Base-by-base conservation (phyloP, 2,113 vertebrate genomes). In the Salvelinus fontinalis region DNA sequence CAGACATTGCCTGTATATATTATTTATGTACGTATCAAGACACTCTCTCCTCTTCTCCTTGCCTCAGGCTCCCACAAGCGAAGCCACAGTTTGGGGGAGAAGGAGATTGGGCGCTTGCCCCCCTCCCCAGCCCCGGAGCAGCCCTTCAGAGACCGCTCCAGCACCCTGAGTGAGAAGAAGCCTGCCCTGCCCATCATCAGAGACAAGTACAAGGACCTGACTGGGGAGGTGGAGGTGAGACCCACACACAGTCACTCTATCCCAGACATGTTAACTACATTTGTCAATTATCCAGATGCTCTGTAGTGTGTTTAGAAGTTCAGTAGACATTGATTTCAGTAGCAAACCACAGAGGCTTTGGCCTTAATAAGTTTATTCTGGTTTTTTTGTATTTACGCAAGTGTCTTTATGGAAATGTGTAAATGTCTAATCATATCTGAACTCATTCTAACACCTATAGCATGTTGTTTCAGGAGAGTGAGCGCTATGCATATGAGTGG, bases 151-250 rank as follows among this genome's bases (percentile, higher is more conserved):
- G 98, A 99, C 79, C 93, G 97, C 0, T 98, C 98, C 0, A 98
- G 94, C 86, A 99, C 98, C 0, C 91, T 99, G 26, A 99, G 90
- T 3, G 98, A 99, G 92, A 98, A 96, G 77, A 98, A 96, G 77
- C 95, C 97, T 0, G 93, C 94, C 0, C 90, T 99, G 89, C 98
- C 98, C 0, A 93, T 99, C 82, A 99, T 99, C 91, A 94, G 98
- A 8, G 98, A 99, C 95, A 99, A 97, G 76, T 99, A 99, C 94
- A 99, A 96, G 90, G 97, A 99, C 82, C 93, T 99, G 67, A 99
- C 98, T 0, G 98, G 98, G 69, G 98, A 99, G 82, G 98, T 99
- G 34, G 98, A 99, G 96, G 98, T 99, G 60, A 95, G 94, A 22
- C 8, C 20, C 31, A 44, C 39, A 16, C 16, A 54, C 5, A 54